Base-by-base conservation (phyloP, 2,113 vertebrate species). In the Pterophyllum scalare region DNA sequence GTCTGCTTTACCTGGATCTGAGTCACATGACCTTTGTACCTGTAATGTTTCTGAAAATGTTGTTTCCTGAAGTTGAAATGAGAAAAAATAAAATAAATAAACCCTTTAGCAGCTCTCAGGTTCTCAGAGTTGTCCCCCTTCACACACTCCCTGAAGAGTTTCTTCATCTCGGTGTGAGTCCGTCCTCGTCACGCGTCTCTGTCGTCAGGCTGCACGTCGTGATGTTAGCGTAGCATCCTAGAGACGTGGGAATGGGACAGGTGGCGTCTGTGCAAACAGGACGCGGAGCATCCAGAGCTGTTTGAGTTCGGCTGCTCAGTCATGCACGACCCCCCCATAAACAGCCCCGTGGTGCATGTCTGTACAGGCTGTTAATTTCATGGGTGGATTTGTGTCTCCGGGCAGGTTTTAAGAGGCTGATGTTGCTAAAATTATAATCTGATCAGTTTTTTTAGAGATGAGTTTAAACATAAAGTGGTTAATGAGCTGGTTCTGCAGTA, bases 161-260 rank as follows among this genome's bases (percentile, higher is more conserved):
- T 76, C 67, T 80, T 74, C 1, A 38, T 64, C 61, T 82, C 40
- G 24, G 57, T 24, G 24, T 38, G 62, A 81, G 70, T 65, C 59
- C 81, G 40, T 79, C 77, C 77, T 28, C 62, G 70, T 13, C 6
- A 79, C 77, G 35, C 26, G 75, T 59, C 87, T 79, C 58, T 35
- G 86, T 91, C 2, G 84, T 83, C 85, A 88, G 83, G 88, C 85
- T 77, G 70, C 74, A 58, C 17, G 15, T 5, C 0, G 1, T 24
- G 58, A 52, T 33, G 74, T 79, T 46, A 35, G 22, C 77, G 79
- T 7, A 67, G 82, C 90, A 81, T 89, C 88, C 89, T 84, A 67
- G 93, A 88, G 65, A 91, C 83, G 4, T 22, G 20, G 74, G 87
- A 90, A 94, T 82, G 88, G 24, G 82, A 72, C 92, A 93, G 92